A percentile compares a stretch with the other conserved stretches of the same genome.
Conservation (phyloP, 30 jellyfish, hydroid and myxozoan species). For the Mastigias papua region DNA sequence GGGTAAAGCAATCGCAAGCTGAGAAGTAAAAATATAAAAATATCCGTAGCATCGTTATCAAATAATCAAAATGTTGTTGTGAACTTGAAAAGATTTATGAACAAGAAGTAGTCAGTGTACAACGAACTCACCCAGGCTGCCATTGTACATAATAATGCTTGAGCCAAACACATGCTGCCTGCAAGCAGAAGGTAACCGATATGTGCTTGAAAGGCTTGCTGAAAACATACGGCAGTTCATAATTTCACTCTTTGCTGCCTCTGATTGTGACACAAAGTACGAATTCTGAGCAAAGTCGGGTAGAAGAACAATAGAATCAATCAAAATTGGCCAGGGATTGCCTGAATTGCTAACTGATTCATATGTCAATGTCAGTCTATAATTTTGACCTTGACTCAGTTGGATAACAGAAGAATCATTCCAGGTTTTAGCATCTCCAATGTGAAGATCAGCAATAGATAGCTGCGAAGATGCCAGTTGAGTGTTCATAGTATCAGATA, state of each 20-base stretch:
- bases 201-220: conserved; percentile 52
- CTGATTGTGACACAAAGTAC: conserved; percentile 50
- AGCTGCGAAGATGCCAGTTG: conserved; percentile 17
- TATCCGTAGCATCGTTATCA: not conserved
- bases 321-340: conserved; percentile 88
- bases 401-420: conserved; percentile 48
- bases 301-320: conserved; percentile 82
- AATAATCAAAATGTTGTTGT: not conserved
- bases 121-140: conserved; percentile 78
- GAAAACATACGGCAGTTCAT: conserved; percentile 59
- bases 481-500: conserved; percentile 19
- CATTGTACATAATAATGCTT: conserved; percentile 74
- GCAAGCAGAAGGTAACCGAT: conserved; percentile 66
- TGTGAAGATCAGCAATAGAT: conserved; percentile 52
- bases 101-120: not conserved
- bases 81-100: not conserved
- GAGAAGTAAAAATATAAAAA: not conserved
- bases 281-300: conserved; percentile 72
- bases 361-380: conserved; percentile 70
- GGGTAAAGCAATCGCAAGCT: conserved; percentile 88
- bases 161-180: conserved; percentile 77
- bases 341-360: conserved; percentile 68
- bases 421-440: conserved; percentile 81
- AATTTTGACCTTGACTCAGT: conserved; percentile 47
- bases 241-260: conserved; percentile 52